Percentiles rank a stretch among this genome's conserved stretches.
Conservation (phyloP, 2,888 invertebrate species). For the Reticulitermes lucifugus region DNA sequence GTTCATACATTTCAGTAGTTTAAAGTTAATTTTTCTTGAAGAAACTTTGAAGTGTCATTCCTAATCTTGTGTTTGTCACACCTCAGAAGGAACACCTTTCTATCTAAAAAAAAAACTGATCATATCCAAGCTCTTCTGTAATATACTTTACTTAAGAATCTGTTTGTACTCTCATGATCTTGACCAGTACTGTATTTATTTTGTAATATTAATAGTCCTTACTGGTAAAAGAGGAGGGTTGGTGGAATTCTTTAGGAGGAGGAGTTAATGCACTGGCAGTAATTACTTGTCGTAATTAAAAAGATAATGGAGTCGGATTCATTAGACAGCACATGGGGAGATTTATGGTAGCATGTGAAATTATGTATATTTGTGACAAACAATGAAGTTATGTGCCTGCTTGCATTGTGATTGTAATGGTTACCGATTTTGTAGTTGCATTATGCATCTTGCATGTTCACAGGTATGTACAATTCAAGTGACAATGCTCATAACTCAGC, state of each 20-base stretch:
- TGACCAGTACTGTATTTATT: background rate
- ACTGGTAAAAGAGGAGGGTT: background rate
- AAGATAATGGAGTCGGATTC: constrained; percentile 12
- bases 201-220: background rate
- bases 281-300: background rate
- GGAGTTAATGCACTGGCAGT: constrained; percentile 15
- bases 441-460: constrained; percentile 32
- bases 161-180: background rate
- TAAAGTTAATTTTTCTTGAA: no score
- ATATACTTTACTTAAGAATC: no score
- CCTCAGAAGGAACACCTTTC: no score
- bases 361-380: background rate
- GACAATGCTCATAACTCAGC: background rate
- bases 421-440: constrained; percentile 32
- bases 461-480: background rate
- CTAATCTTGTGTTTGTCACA: no score
- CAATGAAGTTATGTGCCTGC: constrained; percentile 36
- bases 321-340: constrained; percentile 25
- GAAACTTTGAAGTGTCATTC: no score
- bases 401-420: constrained; percentile 40
- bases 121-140: no score
- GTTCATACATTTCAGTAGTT: no score
- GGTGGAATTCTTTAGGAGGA: background rate
- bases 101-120: no score
- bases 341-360: constrained; percentile 18